phyloP scores from a whole-genome alignment of 2,113 vertebrate species.

The Solea senegalensis region DNA sequence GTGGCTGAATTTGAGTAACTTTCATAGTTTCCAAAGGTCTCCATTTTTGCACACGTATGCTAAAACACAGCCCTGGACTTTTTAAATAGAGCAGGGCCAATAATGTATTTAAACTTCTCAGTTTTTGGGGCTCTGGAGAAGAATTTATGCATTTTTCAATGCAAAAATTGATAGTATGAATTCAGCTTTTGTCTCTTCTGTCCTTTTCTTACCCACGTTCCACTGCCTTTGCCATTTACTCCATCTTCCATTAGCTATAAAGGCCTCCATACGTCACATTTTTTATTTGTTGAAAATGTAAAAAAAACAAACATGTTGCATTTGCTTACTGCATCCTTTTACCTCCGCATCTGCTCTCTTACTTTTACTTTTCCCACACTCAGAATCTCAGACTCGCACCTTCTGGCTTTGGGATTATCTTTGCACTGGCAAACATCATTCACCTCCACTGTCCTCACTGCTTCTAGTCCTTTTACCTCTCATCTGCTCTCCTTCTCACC shows the following conservation, averaged over 20 bases:
- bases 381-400: constrained; percentile 49
- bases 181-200: not conserved
- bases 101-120: no score
- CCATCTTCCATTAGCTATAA: constrained; percentile 2
- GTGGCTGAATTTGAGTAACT: no score
- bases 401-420: constrained; percentile 54
- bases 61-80: no score
- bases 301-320: constrained; percentile 19
- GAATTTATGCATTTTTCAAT: no score
- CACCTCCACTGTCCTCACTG: constrained; percentile 23
- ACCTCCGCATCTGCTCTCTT: constrained; percentile 8
- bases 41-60: no score
- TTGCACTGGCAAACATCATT: constrained; percentile 47
- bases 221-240: not conserved
- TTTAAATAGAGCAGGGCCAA: no score
- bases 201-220: not conserved
- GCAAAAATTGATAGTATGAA: no score
- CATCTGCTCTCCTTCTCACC: constrained; percentile 59
- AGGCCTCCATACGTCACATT: constrained; percentile 3
- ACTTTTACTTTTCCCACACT: constrained; percentile 40
- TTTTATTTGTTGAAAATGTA: constrained; percentile 11
- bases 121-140: no score
- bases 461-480: constrained; percentile 44
- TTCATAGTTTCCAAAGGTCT: no score
- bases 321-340: constrained; percentile 43